These are phyloP conservation scores for Pseudochirops cupreus DNA, from an alignment of 2,797 vertebrate genomes.

Conservation along the genomic window DNA sequence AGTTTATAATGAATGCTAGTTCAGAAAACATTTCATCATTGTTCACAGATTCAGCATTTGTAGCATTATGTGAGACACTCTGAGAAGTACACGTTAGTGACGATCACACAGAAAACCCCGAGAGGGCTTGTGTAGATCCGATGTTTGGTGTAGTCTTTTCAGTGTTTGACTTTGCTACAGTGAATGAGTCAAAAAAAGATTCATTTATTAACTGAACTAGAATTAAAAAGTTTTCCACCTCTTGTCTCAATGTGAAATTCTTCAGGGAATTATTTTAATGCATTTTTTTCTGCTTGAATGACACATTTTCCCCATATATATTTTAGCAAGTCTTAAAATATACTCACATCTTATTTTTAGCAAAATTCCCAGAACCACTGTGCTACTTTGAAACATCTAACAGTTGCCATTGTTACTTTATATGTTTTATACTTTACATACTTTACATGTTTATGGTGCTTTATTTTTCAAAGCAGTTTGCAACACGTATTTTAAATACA, in stretches of 20 bases:
- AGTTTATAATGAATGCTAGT: slow-evolving; percentile 41
- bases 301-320: slow-evolving; percentile 19
- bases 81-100: slow-evolving; percentile 91
- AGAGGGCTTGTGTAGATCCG: slow-evolving; percentile 91
- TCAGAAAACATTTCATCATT: slow-evolving; percentile 65
- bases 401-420: background rate
- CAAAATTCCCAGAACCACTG: slow-evolving; percentile 38
- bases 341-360: slow-evolving; percentile 36
- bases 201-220: slow-evolving; percentile 70
- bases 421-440: background rate
- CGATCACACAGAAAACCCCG: slow-evolving; percentile 94
- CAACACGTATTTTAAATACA: background rate
- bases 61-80: slow-evolving; percentile 76
- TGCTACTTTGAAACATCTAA: slow-evolving; percentile 2
- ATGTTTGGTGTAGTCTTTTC: slow-evolving; percentile 88
- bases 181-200: slow-evolving; percentile 74
- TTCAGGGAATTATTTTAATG: slow-evolving; percentile 57
- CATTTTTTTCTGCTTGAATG: slow-evolving; percentile 57
- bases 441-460: slow-evolving; percentile 30
- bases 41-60: slow-evolving; percentile 76
- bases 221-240: slow-evolving; percentile 80
- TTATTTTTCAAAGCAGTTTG: slow-evolving; percentile 19
- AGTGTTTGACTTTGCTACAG: slow-evolving; percentile 82
- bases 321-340: slow-evolving; percentile 29
- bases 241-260: slow-evolving; percentile 65